Conservation (phyloP, 1,140 invertebrate species). For the Drosophila bocqueti region DNA sequence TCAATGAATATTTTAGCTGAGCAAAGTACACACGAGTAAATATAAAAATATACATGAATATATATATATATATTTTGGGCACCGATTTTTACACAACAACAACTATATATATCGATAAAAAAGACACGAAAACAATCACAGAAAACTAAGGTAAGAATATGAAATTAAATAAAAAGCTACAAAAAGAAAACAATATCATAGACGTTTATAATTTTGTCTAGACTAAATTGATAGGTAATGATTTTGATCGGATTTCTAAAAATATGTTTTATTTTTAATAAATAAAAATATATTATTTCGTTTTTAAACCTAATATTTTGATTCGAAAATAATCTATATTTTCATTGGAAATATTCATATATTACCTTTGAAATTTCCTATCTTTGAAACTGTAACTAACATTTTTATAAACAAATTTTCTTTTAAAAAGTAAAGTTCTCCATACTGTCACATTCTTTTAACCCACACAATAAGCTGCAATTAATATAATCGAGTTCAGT, state of each 20-base stretch:
- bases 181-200: neutral
- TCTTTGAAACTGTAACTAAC: neutral
- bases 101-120: slow-evolving; percentile 68
- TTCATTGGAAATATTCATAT: neutral
- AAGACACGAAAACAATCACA: slow-evolving; percentile 81
- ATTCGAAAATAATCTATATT: neutral
- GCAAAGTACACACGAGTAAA: slow-evolving; percentile 63
- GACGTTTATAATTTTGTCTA: neutral
- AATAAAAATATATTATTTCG: too few relatives aligned
- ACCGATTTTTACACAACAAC: slow-evolving; percentile 71
- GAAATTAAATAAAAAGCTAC: neutral
- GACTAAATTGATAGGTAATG: neutral
- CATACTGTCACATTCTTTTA: neutral
- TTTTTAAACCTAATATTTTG: too few relatives aligned
- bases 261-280: too few relatives aligned
- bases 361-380: neutral
- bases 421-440: neutral
- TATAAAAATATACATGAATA: slow-evolving; percentile 51
- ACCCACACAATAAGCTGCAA: slow-evolving; percentile 3
- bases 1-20: slow-evolving; percentile 63
- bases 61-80: slow-evolving; percentile 70
- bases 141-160: slow-evolving; percentile 74
- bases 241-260: neutral
- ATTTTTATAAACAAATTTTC: neutral
- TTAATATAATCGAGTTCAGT: slow-evolving; percentile 9